These are phyloP conservation scores for Solea senegalensis DNA, from an alignment of 2,113 vertebrate species.

Conservation along the genomic window DNA sequence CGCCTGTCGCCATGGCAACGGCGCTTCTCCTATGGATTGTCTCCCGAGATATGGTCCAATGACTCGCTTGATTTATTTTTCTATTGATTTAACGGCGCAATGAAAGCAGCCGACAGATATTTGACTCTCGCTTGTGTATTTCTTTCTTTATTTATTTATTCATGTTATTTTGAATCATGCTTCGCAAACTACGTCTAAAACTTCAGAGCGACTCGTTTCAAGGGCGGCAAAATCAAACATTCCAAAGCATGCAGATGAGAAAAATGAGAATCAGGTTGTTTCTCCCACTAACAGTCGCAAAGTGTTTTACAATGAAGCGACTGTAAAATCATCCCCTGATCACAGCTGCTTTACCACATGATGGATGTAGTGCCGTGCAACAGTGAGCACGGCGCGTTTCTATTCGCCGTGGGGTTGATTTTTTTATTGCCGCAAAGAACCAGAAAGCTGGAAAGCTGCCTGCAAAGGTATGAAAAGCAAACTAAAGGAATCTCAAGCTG, in stretches of 20 bases:
- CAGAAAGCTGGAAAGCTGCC: background rate
- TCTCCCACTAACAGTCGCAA: background rate
- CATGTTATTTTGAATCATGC: background rate
- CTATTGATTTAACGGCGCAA: background rate
- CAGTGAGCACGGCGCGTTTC: background rate
- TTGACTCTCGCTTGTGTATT: background rate
- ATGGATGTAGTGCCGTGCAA: background rate
- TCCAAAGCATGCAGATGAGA: background rate
- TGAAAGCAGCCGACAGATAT: background rate
- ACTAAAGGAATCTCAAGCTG: background rate
- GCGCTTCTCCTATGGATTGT: background rate
- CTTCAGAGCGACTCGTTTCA: background rate
- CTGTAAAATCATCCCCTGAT: background rate
- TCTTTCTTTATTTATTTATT: background rate
- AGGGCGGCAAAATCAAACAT: background rate
- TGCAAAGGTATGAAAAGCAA: slow-evolving; percentile 2
- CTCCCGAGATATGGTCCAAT: background rate
- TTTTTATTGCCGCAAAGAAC: background rate
- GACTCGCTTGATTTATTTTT: no score
- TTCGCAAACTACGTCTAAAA: background rate
- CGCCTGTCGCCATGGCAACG: no score
- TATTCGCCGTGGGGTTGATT: background rate
- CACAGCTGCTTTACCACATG: background rate
- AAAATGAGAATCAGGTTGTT: background rate
- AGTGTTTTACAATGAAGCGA: background rate